These are phyloP conservation scores for Cyclophora punctaria DNA, from an alignment of 2,888 invertebrate species.

Conservation along the genomic window DNA sequence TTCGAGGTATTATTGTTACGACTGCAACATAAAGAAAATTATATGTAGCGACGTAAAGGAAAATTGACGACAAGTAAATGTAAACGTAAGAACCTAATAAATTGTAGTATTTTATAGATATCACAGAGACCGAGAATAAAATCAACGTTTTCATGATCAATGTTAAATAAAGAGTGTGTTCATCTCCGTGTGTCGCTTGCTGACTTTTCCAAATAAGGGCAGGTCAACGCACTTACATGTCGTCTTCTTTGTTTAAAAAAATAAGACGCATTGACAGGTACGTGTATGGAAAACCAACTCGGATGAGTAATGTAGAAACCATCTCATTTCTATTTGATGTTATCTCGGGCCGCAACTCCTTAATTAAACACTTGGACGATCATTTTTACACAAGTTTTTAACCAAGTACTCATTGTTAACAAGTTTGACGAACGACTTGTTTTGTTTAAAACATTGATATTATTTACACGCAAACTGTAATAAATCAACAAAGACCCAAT, in stretches of 20 bases:
- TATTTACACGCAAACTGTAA: too few relatives aligned
- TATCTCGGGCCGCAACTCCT: slow-evolving; percentile 2
- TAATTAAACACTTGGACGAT: too few relatives aligned
- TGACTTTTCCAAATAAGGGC: slow-evolving; percentile 62
- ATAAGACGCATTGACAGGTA: slow-evolving; percentile 30
- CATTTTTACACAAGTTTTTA: too few relatives aligned
- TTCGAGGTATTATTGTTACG: too few relatives aligned
- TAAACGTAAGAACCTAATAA: slow-evolving; percentile 1
- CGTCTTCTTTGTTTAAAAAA: slow-evolving; percentile 61
- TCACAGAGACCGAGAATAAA: not conserved
- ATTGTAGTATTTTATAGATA: too few relatives aligned
- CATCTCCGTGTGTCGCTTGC: slow-evolving; percentile 32
- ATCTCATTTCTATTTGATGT: slow-evolving; percentile 24
- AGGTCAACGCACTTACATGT: slow-evolving; percentile 53
- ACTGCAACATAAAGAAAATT: too few relatives aligned
- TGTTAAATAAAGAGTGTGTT: slow-evolving; percentile 22
- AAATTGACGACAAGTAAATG: not conserved
- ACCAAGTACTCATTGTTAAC: too few relatives aligned
- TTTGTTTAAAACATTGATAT: too few relatives aligned
- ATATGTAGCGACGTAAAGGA: too few relatives aligned
- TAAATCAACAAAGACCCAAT: too few relatives aligned
- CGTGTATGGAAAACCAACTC: slow-evolving; percentile 54
- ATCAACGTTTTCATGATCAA: slow-evolving; percentile 4
- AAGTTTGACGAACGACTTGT: too few relatives aligned
- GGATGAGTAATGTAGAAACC: slow-evolving; percentile 24